A percentile compares a stretch with the other conserved stretches of the same genome.
Evolutionary conservation across 1,140 invertebrate species (phyloP).

Genomic region (Spodoptera litura): DNA sequence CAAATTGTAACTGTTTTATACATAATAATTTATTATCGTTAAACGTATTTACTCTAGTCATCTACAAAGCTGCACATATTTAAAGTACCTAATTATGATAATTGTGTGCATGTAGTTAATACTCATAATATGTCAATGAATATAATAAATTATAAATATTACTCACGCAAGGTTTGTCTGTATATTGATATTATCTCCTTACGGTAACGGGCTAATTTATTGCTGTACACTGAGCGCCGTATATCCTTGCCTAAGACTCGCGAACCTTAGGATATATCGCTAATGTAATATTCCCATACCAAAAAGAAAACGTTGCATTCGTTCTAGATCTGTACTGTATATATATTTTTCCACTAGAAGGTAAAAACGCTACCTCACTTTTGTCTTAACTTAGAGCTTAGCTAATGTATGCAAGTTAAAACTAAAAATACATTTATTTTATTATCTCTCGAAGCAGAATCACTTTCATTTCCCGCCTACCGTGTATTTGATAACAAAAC

Average conservation of each 20-base stretch:
- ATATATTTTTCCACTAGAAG: conserved; percentile 84
- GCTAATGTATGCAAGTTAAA: conserved; percentile 60
- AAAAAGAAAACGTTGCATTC: conserved; percentile 72
- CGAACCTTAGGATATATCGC: conserved; percentile 57
- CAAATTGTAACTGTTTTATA: conserved; percentile 82
- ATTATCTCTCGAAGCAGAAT: conserved; percentile 35
- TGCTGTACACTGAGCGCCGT: conserved; percentile 51
- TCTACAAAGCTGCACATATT: conserved; percentile 83
- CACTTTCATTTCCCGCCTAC: conserved; percentile 45
- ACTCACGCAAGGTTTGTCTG: conserved; percentile 72
- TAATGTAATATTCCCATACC: conserved; percentile 69
- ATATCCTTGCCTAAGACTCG: conserved; percentile 54
- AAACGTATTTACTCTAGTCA: conserved; percentile 86
- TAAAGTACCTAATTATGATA: conserved; percentile 68
- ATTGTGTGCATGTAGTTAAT: conserved; percentile 82
- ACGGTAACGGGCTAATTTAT: conserved; percentile 64
- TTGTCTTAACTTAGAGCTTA: conserved; percentile 82
- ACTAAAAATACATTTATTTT: conserved; percentile 47
- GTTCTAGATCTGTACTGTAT: conserved; percentile 80
- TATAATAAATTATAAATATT: conserved; percentile 67
- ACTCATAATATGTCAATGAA: conserved; percentile 76
- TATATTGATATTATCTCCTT: conserved; percentile 67
- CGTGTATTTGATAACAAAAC: conserved; percentile 42
- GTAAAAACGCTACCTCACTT: conserved; percentile 85
- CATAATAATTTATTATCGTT: conserved; percentile 72